Base-by-base conservation (phyloP, 2,797 vertebrate genomes). In the Pempheris klunzingeri region DNA sequence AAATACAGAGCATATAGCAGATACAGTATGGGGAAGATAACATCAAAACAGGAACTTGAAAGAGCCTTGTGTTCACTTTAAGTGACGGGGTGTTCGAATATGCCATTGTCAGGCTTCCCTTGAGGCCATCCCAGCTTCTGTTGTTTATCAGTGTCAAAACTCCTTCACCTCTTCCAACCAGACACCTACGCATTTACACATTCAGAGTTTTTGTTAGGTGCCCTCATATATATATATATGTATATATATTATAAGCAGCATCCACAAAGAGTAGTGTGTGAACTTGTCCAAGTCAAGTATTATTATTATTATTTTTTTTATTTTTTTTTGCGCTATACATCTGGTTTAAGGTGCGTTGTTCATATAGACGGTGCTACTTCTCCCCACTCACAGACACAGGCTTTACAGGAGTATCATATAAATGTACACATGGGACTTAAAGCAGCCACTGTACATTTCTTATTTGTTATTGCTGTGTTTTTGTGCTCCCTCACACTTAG, bases 41-140 rank as follows among this genome's bases (percentile, higher is more conserved):
- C 74, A 85, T 90, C 77, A 88, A 84, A 85, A 83, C 38, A 44
- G 59, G 70, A 32, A 83, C 82, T 81, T 86, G 74, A 83, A 80
- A 80, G 61, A 79, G 79, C 52, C 14, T 58, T 74, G 76, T 77
- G 59, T 87, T 87, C 62, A 52, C 71, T 70, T 74, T 73, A 83
- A 73, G 44, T 80, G 77, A 82, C 67, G 60, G 44, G 17, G n/a
- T 81, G 53, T 82, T 83, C 3, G 59, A 77, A 66, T 72, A 50
- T 59, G 52, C 50, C 46, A 76, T 81, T 73, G 73, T 78, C 67
- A 66, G 62, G 76, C 78, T 73, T 88, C 85, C 82, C 80, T 83
- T 2, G 79, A 83, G 84, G 62, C 70, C 64, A 11, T 63, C 24
- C 7, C 22, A 54, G 75, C 50, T 67, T 84, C 52, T 78, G 44